These are phyloP conservation scores for Myotis pilosus DNA, from an alignment of 2,797 vertebrate genomes.

Conservation along the genomic window DNA sequence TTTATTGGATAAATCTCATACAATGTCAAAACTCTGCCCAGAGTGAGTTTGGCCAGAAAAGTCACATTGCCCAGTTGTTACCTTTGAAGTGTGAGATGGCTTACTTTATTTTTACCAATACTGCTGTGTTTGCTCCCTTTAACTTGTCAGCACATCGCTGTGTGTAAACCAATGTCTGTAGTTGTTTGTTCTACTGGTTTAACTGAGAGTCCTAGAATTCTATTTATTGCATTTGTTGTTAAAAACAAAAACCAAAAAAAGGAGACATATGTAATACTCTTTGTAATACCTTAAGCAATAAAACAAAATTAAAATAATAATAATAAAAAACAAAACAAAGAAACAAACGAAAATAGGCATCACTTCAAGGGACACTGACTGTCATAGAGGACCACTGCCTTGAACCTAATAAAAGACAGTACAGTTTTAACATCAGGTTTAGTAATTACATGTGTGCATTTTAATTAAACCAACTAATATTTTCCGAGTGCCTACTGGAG, in stretches of 20 bases:
- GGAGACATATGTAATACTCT: no score
- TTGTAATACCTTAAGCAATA: no score
- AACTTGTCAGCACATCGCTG: not conserved
- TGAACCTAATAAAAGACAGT: not conserved
- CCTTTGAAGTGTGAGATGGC: not conserved
- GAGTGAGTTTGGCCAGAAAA: not conserved
- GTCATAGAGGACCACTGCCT: not conserved
- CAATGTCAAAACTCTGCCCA: not conserved
- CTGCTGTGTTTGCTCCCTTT: no score
- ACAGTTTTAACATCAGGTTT: not conserved
- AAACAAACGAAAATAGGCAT: not conserved
- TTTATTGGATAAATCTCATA: not conserved
- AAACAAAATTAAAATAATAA: no score
- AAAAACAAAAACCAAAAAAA: not conserved
- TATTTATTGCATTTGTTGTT: not conserved
- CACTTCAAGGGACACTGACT: not conserved
- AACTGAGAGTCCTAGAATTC: not conserved
- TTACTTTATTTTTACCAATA: not conserved
- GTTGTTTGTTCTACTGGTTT: not conserved
- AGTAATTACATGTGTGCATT: conserved; percentile 52
- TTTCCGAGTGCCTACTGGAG: conserved; percentile 41
- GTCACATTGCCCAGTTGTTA: not conserved
- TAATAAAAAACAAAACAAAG: not conserved
- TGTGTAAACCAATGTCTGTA: not conserved
- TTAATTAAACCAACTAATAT: conserved; percentile 61